A percentile compares a stretch with the other conserved stretches of the same genome.
phyloP scores from a whole-genome alignment of 2,113 vertebrate genomes.

The Hippolais icterina region DNA sequence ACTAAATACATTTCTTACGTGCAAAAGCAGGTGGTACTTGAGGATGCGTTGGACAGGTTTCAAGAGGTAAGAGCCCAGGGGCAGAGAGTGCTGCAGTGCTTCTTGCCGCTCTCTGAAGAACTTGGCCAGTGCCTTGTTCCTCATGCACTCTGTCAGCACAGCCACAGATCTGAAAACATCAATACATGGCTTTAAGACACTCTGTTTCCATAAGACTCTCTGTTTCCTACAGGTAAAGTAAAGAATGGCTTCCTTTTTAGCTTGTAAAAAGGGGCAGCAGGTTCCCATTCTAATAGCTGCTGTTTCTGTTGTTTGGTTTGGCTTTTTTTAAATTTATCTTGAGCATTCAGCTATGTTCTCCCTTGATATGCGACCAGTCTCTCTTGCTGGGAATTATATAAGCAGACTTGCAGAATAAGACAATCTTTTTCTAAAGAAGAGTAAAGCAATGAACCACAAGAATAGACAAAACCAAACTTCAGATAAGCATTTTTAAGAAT shows the following conservation, averaged over 20 bases:
- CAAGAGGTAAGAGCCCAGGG: conserved; percentile 95
- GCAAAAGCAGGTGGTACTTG: conserved; percentile 96
- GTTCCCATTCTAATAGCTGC: background rate
- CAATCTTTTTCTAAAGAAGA: background rate
- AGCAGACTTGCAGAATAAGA: background rate
- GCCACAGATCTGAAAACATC: conserved; percentile 87
- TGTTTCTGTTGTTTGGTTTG: background rate
- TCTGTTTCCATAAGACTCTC: rapidly evolving
- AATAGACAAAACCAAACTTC: background rate
- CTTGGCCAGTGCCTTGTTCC: conserved; percentile 91
- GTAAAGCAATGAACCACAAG: background rate
- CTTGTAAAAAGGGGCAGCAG: background rate
- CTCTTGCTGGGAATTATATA: background rate
- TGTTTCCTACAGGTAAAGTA: background rate
- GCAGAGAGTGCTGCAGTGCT: conserved; percentile 89
- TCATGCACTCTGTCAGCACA: conserved; percentile 96
- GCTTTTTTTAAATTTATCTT: background rate
- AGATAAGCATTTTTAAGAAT: background rate
- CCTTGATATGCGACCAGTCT: background rate
- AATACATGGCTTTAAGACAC: background rate
- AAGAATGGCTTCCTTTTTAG: background rate
- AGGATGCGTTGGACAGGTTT: conserved; percentile 99
- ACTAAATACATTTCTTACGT: conserved; percentile 70
- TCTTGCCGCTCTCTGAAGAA: conserved; percentile 96
- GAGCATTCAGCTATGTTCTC: background rate